Percentiles rank a stretch among this genome's conserved stretches.
Evolutionary conservation across 2,113 vertebrate genomes (phyloP).

Genomic region (Thamnaconus septentrionalis): DNA sequence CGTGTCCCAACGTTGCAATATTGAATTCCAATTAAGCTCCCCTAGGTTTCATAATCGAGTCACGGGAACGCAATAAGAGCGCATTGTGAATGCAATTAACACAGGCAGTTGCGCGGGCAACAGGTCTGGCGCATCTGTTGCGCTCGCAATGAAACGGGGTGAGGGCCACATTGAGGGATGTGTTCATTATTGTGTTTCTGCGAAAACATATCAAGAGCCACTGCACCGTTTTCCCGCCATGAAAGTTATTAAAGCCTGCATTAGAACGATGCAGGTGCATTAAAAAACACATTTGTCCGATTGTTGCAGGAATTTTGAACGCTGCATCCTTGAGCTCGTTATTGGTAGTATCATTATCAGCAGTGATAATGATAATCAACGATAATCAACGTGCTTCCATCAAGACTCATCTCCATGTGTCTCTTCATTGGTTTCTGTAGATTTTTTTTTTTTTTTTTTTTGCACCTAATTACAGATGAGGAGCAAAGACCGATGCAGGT

Average conservation of each 20-base stretch:
- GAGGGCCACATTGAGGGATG: neutral
- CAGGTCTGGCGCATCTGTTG: conserved; percentile 63
- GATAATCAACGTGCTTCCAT: no score
- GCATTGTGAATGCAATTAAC: neutral
- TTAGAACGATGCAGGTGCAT: no score
- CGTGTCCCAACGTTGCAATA: conserved; percentile 26
- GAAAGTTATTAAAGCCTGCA: no score
- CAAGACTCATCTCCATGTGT: no score
- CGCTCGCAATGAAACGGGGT: conserved; percentile 7
- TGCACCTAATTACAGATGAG: conserved; percentile 21
- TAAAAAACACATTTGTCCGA: conserved; percentile 1
- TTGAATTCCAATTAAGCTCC: conserved; percentile 41
- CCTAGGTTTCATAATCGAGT: conserved; percentile 25
- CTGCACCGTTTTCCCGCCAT: neutral
- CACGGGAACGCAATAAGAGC: conserved; percentile 14
- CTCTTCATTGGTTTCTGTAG: no score
- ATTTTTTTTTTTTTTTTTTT: no score
- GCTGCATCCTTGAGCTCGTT: no score
- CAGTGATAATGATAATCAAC: no score
- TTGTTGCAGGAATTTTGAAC: no score
- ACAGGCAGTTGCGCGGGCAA: conserved; percentile 30
- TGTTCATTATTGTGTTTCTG: no score
- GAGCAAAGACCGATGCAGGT: conserved; percentile 6
- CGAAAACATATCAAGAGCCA: no score
- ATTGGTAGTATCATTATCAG: no score